phyloP scores from a whole-genome alignment of 2,888 invertebrate species.

The Melieria crassipennis region DNA sequence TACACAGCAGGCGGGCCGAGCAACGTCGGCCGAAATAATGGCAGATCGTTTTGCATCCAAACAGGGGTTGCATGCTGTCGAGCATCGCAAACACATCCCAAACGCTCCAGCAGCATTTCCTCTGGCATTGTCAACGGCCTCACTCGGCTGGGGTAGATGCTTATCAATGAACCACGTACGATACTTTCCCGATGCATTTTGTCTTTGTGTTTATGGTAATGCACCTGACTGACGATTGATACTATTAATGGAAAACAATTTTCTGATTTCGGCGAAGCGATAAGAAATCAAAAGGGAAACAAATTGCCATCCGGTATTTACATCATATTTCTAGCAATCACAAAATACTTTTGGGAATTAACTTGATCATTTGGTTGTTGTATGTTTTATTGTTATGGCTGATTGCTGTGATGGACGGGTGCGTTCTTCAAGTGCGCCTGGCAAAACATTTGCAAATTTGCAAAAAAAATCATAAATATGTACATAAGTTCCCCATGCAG shows the following conservation, averaged over 20 bases:
- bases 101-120: too few relatives aligned
- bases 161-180: constrained; percentile 29
- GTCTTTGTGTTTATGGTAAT: constrained; percentile 20
- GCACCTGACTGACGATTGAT: constrained; percentile 30
- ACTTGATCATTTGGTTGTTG: constrained; percentile 36
- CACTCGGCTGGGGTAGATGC: constrained; percentile 26
- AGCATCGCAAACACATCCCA: too few relatives aligned
- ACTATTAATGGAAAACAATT: constrained; percentile 42
- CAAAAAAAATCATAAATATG: too few relatives aligned
- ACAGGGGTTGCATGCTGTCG: too few relatives aligned
- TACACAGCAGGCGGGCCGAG: constrained; percentile 28
- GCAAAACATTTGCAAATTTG: not conserved
- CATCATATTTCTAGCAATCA: constrained; percentile 33
- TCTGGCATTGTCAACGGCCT: not conserved
- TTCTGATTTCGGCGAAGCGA: constrained; percentile 43
- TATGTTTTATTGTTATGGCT: constrained; percentile 18
- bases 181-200: constrained; percentile 14
- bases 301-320: constrained; percentile 50
- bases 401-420: not conserved
- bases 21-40: too few relatives aligned
- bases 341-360: constrained; percentile 37
- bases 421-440: not conserved
- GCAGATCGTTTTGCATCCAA: too few relatives aligned
- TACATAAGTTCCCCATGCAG: too few relatives aligned
- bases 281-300: constrained; percentile 50